Evolutionary conservation across 2,113 vertebrate genomes (phyloP).

Genomic region (Hyperopisus bebe): DNA sequence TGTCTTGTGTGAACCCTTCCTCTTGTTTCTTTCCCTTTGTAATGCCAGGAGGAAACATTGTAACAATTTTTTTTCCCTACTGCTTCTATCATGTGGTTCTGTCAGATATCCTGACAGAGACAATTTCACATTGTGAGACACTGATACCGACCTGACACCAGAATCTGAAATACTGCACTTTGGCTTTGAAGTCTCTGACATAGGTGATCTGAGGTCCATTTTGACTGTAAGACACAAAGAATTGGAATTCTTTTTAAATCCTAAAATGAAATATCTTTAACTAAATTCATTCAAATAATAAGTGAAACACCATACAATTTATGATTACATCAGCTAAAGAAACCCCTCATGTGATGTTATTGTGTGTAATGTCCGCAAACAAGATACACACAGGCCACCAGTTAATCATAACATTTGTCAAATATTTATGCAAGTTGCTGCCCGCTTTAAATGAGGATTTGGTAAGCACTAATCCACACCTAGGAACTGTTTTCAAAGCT

Average conservation of each 20-base stretch:
- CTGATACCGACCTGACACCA: slow-evolving; percentile 87
- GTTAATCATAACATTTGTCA: neutral
- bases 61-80: neutral
- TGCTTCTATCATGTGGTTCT: neutral
- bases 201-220: slow-evolving; percentile 98
- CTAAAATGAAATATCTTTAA: neutral
- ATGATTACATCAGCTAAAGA: neutral
- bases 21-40: neutral
- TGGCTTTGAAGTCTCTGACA: slow-evolving; percentile 97
- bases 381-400: neutral
- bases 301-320: neutral
- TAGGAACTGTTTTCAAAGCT: neutral
- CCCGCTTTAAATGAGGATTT: neutral
- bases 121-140: neutral
- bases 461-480: neutral
- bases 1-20: neutral
- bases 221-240: slow-evolving; percentile 62
- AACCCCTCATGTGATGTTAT: neutral
- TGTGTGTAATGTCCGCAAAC: neutral
- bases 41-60: neutral
- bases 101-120: neutral
- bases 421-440: neutral
- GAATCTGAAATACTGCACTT: slow-evolving; percentile 97
- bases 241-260: neutral
- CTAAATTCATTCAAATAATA: neutral